Conservation (phyloP, 1,140 invertebrate species). For the Lucilia sericata region DNA sequence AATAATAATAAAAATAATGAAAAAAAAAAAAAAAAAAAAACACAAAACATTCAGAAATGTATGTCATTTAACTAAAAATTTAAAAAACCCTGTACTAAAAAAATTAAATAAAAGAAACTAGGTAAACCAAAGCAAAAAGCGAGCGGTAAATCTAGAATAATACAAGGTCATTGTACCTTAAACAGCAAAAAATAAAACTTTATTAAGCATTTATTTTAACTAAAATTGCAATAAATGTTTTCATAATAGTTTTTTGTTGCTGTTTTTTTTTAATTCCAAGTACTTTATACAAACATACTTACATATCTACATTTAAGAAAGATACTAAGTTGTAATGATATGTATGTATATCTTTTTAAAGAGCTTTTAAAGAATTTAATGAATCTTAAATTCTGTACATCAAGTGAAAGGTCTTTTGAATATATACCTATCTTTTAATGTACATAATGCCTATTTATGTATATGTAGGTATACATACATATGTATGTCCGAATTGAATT, state of each 20-base stretch:
- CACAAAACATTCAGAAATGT: neutral
- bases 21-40: neutral
- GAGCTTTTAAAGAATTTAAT: too few relatives aligned
- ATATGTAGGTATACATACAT: too few relatives aligned
- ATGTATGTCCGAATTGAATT: too few relatives aligned
- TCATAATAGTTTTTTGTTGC: neutral
- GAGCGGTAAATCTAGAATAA: neutral
- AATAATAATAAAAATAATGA: neutral
- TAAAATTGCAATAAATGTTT: slow-evolving; percentile 16
- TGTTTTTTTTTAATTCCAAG: neutral
- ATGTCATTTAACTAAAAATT: neutral
- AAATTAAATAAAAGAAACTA: neutral
- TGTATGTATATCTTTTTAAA: too few relatives aligned
- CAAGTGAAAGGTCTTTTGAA: too few relatives aligned
- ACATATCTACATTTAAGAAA: too few relatives aligned
- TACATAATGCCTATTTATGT: too few relatives aligned
- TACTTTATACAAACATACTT: too few relatives aligned
- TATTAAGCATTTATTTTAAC: neutral
- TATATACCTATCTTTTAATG: too few relatives aligned
- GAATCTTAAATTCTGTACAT: too few relatives aligned
- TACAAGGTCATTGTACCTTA: slow-evolving; percentile 11
- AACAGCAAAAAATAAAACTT: neutral
- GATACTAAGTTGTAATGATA: too few relatives aligned
- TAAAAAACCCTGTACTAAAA: neutral
- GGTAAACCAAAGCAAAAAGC: neutral